phyloP scores from a whole-genome alignment of 2,797 vertebrate genomes.

The Neostethus bicornis region DNA sequence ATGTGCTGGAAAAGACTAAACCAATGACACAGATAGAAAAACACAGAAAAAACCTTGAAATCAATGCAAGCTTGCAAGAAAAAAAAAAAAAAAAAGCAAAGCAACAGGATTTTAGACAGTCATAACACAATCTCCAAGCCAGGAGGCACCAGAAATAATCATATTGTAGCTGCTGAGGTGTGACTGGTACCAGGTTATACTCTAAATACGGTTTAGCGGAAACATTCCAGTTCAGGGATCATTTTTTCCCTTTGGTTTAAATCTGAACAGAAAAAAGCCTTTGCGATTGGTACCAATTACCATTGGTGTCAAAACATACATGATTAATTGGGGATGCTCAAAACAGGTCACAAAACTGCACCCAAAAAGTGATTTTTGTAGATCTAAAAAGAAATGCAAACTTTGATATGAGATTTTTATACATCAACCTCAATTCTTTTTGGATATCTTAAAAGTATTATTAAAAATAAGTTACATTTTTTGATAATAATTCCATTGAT shows the following conservation, averaged over 20 bases:
- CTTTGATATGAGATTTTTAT: too few relatives aligned
- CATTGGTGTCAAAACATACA: too few relatives aligned
- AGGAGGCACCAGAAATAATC: conserved; percentile 35
- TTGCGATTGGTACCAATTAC: too few relatives aligned
- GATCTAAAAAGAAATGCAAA: neutral
- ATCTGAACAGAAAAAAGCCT: too few relatives aligned
- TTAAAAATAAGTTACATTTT: too few relatives aligned
- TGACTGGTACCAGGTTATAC: conserved; percentile 9
- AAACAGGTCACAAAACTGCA: too few relatives aligned
- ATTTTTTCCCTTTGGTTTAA: conserved; percentile 18
- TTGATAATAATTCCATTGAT: too few relatives aligned
- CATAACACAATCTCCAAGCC: conserved; percentile 21
- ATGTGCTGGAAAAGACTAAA: conserved; percentile 38
- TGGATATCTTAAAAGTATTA: too few relatives aligned
- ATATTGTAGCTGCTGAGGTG: conserved; percentile 16
- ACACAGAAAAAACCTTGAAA: conserved; percentile 23
- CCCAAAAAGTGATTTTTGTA: too few relatives aligned
- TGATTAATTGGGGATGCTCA: too few relatives aligned
- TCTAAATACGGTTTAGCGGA: conserved; percentile 16
- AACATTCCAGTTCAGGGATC: conserved; percentile 20
- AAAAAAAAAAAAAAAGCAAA: conserved; percentile 29
- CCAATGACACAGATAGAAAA: conserved; percentile 26
- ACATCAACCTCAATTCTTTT: too few relatives aligned
- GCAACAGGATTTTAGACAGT: conserved; percentile 36
- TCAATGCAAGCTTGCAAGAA: conserved; percentile 22